Evolutionary conservation across 2,797 vertebrate species (phyloP).

Genomic region (Rhinichthys osculus): DNA sequence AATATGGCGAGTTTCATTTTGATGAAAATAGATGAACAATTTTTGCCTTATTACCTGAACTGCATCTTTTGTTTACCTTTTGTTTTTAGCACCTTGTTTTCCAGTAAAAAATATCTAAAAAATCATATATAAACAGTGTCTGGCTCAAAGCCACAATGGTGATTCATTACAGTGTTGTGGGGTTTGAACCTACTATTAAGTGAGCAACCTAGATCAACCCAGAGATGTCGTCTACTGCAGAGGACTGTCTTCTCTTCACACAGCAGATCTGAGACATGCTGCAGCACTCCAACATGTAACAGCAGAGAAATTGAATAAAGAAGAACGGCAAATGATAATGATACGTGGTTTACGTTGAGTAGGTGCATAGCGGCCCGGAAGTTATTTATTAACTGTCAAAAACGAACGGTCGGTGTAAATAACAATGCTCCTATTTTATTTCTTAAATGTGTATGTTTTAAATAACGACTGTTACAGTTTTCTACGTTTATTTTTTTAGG

Average conservation of each 20-base stretch:
- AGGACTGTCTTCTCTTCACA: background rate
- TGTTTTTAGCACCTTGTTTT: background rate
- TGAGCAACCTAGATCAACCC: background rate
- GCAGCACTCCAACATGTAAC: background rate
- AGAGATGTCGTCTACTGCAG: background rate
- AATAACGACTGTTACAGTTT: background rate
- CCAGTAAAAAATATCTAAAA: background rate
- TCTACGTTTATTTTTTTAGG: background rate
- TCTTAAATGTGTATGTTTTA: background rate
- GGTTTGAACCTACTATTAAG: background rate
- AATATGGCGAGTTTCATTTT: background rate
- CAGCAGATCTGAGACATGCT: background rate
- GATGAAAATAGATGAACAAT: background rate
- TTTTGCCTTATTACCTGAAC: background rate
- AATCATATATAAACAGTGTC: background rate
- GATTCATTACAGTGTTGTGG: background rate
- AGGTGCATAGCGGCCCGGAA: background rate
- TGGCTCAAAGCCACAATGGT: background rate
- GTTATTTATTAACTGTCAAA: background rate
- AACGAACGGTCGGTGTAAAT: background rate
- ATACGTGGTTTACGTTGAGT: fast-evolving
- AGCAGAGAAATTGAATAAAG: background rate
- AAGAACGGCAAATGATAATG: background rate
- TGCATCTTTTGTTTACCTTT: background rate
- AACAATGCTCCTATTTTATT: background rate